Evolutionary conservation across 35 echinoderm and acorn worm genomes (phyloP).

Genomic region (Apostichopus parvimensis): DNA sequence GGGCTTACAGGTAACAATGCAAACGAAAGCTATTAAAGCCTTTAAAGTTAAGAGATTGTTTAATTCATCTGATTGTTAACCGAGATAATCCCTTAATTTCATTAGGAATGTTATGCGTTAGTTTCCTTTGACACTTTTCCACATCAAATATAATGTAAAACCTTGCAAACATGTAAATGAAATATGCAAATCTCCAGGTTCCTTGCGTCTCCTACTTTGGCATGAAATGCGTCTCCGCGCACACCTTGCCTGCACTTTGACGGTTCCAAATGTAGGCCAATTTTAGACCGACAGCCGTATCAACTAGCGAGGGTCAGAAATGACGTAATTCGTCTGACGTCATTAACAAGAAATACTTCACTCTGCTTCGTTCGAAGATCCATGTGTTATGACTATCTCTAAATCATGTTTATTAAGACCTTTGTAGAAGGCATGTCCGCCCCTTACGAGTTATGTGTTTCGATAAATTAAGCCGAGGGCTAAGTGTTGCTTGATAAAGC

Average conservation of each 20-base stretch:
- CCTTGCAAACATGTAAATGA: too few relatives aligned
- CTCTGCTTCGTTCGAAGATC: background rate
- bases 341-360: slow-evolving; percentile 24
- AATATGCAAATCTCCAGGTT: too few relatives aligned
- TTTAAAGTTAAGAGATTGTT: too few relatives aligned
- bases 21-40: too few relatives aligned
- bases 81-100: too few relatives aligned
- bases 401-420: slow-evolving; percentile 24
- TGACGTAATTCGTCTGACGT: slow-evolving; percentile 41
- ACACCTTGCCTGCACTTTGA: background rate
- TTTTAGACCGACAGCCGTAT: background rate
- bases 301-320: background rate
- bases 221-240: too few relatives aligned
- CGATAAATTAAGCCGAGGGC: slow-evolving; percentile 20
- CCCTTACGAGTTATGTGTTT: background rate
- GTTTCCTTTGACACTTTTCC: too few relatives aligned
- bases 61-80: too few relatives aligned
- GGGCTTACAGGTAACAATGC: too few relatives aligned
- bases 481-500: slow-evolving; percentile 41
- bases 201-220: too few relatives aligned
- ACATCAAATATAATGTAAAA: too few relatives aligned
- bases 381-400: slow-evolving; percentile 35
- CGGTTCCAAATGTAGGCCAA: slow-evolving; percentile 22
- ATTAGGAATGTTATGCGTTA: too few relatives aligned
- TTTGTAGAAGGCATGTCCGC: slow-evolving; percentile 21